These are phyloP conservation scores for Leuciscus idus DNA, from an alignment of 2,113 vertebrate genomes.

Conservation along the genomic window DNA sequence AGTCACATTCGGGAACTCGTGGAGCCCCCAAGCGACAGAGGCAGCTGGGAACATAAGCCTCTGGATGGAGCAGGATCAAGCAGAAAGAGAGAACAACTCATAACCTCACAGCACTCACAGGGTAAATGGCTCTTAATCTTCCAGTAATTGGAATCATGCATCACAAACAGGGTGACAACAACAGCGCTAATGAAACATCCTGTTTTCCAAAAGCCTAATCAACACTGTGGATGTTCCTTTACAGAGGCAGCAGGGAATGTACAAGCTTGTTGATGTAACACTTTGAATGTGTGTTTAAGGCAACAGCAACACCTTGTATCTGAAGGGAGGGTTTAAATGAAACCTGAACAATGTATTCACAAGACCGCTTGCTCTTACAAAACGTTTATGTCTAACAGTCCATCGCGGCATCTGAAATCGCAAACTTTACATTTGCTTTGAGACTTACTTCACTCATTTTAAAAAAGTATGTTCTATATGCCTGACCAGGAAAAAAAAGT, in stretches of 20 bases:
- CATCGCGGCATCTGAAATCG: too few relatives aligned
- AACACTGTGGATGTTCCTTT: constrained; percentile 4
- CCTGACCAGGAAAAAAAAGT: too few relatives aligned
- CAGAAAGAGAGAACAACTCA: constrained; percentile 3
- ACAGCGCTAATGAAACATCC: constrained; percentile 23
- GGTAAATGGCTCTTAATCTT: constrained; percentile 5
- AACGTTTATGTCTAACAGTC: neutral
- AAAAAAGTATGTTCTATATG: too few relatives aligned
- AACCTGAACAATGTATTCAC: neutral
- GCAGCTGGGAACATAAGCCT: constrained; percentile 17
- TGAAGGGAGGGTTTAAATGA: neutral
- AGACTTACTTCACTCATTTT: too few relatives aligned
- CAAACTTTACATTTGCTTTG: too few relatives aligned
- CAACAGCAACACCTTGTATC: neutral
- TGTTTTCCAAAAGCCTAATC: constrained; percentile 15
- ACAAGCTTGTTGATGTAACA: neutral
- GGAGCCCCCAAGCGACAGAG: constrained; percentile 13
- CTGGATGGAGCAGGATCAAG: neutral
- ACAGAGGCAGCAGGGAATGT: neutral
- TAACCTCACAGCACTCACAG: neutral
- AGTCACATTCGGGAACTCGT: constrained; percentile 33
- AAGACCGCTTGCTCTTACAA: neutral
- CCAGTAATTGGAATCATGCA: constrained; percentile 2
- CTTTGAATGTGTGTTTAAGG: neutral
- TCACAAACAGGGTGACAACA: constrained; percentile 10